These are phyloP conservation scores for Samia ricini DNA, from an alignment of 1,140 invertebrate genomes.

Conservation along the genomic window DNA sequence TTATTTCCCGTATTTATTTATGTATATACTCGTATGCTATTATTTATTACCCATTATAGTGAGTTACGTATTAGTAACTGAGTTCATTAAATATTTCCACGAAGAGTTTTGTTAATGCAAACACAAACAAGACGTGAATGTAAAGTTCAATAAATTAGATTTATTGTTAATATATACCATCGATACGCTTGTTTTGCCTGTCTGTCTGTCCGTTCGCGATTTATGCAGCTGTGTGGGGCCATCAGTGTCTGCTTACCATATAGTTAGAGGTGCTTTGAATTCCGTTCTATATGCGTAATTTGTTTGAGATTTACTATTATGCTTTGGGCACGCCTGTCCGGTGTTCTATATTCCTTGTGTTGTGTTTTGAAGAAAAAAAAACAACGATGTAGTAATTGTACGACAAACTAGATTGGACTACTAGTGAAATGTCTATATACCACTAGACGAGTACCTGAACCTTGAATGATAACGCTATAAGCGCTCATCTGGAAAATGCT, in stretches of 20 bases:
- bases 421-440: too few species aligned
- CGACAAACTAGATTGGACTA: too few species aligned
- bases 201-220: conserved; percentile 23
- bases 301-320: not conserved
- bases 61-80: not conserved
- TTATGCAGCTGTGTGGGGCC: conserved; percentile 18
- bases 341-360: too few species aligned
- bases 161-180: conserved; percentile 39
- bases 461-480: too few species aligned
- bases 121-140: not conserved
- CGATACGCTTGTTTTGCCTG: conserved; percentile 26
- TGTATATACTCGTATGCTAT: too few species aligned
- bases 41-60: not conserved
- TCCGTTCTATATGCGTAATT: conserved; percentile 1
- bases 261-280: conserved; percentile 26
- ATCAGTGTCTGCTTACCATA: conserved; percentile 18
- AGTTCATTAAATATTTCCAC: conserved; percentile 2
- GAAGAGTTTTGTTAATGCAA: conserved; percentile 4
- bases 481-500: too few species aligned
- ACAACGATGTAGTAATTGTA: too few species aligned
- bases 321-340: not conserved
- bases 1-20: not conserved
- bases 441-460: too few species aligned
- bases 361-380: too few species aligned
- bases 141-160: conserved; percentile 24